These are phyloP conservation scores for Mantis religiosa DNA, from an alignment of 2,888 invertebrate species.

Conservation along the genomic window DNA sequence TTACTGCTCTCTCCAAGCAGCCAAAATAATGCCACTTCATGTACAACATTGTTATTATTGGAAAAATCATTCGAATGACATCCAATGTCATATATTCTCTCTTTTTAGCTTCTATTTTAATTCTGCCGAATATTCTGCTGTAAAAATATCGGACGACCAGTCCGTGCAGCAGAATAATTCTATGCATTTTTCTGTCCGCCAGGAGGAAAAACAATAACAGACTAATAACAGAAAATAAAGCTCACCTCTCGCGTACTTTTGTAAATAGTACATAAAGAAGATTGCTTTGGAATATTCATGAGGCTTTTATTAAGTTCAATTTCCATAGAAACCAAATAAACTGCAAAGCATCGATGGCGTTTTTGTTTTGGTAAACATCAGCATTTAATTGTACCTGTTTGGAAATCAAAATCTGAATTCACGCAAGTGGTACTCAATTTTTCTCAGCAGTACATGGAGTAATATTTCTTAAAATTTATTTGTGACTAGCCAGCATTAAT, in stretches of 20 bases:
- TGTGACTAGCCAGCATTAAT: no score
- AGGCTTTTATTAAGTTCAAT: background rate
- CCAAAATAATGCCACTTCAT: background rate
- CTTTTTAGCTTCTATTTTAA: background rate
- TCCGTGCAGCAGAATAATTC: background rate
- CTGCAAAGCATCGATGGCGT: background rate
- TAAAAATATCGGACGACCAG: background rate
- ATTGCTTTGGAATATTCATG: background rate
- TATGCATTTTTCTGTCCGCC: background rate
- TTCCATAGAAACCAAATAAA: background rate
- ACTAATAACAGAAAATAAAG: background rate
- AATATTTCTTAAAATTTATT: no score
- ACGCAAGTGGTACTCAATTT: no score
- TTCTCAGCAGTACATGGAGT: no score
- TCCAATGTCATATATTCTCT: background rate
- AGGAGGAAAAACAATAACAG: background rate
- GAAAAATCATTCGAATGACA: background rate
- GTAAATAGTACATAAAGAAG: background rate
- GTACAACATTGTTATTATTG: background rate
- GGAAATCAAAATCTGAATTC: no score
- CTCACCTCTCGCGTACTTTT: background rate
- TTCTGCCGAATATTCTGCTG: background rate
- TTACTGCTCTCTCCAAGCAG: background rate
- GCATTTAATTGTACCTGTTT: background rate
- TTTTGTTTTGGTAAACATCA: background rate